Conservation (phyloP, 2,113 vertebrate species). For the Bos indicus region DNA sequence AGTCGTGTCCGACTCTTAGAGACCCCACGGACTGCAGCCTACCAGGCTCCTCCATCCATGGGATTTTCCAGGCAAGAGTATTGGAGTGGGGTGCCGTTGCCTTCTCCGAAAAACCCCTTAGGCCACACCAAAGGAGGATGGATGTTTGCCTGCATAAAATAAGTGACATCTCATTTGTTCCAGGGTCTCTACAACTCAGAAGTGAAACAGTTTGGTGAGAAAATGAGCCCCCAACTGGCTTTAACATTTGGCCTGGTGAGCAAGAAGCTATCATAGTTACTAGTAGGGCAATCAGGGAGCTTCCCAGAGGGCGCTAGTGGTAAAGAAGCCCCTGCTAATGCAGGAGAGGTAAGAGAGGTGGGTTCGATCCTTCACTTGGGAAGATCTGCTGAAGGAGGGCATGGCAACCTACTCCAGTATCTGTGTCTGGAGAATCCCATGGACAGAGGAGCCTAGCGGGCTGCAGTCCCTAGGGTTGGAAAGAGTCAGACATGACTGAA, state of each 20-base stretch:
- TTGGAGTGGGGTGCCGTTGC: too few species aligned
- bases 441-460: not conserved
- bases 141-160: accelerated
- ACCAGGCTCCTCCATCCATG: too few species aligned
- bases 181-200: not conserved
- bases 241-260: not conserved
- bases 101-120: not conserved
- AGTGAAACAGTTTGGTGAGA: not conserved
- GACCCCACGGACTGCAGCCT: too few species aligned
- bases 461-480: not conserved
- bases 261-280: not conserved
- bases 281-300: not conserved
- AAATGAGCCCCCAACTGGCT: not conserved
- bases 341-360: not conserved
- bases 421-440: not conserved
- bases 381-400: not conserved
- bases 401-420: not conserved
- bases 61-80: too few species aligned
- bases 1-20: too few species aligned
- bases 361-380: accelerated
- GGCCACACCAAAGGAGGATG: not conserved
- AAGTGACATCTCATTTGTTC: not conserved
- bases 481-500: not conserved
- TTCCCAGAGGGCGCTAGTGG: not conserved
- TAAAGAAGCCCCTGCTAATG: not conserved